Evolutionary conservation across 2,888 invertebrate species (phyloP).

Genomic region (Drosophila pseudotakahashii): DNA sequence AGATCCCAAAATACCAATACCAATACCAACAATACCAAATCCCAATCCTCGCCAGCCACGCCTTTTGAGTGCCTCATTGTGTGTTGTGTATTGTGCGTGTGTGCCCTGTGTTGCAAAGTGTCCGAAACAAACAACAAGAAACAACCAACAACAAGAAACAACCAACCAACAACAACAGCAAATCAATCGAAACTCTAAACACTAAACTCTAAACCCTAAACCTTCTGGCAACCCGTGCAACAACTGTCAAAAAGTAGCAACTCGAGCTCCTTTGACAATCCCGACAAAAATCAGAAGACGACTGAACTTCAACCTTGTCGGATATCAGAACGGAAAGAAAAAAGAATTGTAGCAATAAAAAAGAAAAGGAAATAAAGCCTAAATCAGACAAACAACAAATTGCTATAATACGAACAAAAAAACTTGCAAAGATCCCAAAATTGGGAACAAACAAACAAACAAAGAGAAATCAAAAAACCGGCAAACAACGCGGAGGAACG

Average conservation of each 20-base stretch:
- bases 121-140: conserved; percentile 1
- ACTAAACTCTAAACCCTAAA: background rate
- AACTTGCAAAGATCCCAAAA: background rate
- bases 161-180: background rate
- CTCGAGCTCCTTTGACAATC: background rate
- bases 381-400: too few species aligned
- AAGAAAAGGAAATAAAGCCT: too few species aligned
- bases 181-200: background rate
- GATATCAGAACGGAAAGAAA: background rate
- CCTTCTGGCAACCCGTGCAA: conserved; percentile 18
- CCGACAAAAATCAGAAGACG: background rate
- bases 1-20: conserved; percentile 20
- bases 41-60: conserved; percentile 34
- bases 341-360: background rate
- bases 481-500: background rate
- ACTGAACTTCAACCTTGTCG: background rate
- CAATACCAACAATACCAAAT: conserved; percentile 11
- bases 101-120: conserved; percentile 30
- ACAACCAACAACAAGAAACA: background rate
- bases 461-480: background rate
- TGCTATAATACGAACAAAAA: background rate
- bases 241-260: conserved; percentile 7
- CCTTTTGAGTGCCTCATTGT: conserved; percentile 37
- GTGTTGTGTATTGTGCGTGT: conserved; percentile 13
- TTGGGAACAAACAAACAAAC: background rate